phyloP scores from a whole-genome alignment of 2,888 invertebrate species.

The Plagiodera versicolora region DNA sequence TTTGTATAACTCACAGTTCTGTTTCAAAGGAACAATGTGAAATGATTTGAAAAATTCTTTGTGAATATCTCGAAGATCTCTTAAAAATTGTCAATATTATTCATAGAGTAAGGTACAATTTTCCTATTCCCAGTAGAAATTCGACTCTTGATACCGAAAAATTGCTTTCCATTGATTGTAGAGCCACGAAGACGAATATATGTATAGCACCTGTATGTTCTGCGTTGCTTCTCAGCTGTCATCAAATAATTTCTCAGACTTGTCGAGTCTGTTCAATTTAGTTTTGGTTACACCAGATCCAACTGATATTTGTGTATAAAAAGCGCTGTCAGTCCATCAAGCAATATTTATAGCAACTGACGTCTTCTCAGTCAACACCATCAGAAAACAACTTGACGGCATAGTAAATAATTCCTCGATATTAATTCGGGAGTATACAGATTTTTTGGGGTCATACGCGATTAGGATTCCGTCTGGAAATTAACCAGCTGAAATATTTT shows the following conservation, averaged over 20 bases:
- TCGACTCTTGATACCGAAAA: no score
- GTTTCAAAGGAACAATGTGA: no score
- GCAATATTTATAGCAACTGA: slow-evolving; percentile 29
- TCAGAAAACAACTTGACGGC: slow-evolving; percentile 25
- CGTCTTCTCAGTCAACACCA: slow-evolving; percentile 27
- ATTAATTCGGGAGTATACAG: slow-evolving; percentile 12
- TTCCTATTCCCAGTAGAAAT: no score
- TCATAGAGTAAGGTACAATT: no score
- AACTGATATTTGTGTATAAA: slow-evolving; percentile 33
- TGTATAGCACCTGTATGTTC: slow-evolving; percentile 11
- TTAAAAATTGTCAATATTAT: no score
- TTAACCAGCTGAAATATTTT: no score
- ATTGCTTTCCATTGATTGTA: no score
- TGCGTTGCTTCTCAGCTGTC: slow-evolving; percentile 35
- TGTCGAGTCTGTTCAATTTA: slow-evolving; percentile 36
- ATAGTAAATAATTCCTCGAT: slow-evolving; percentile 22
- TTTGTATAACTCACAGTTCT: no score
- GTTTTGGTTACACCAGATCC: slow-evolving; percentile 31
- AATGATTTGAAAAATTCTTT: no score
- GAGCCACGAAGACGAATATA: no score
- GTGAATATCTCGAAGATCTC: no score
- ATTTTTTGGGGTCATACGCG: neutral
- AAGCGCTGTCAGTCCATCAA: slow-evolving; percentile 30
- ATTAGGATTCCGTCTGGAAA: neutral
- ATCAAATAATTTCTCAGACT: slow-evolving; percentile 38